These are phyloP conservation scores for Thalpophila matura DNA, from an alignment of 2,888 invertebrate species.

Conservation along the genomic window DNA sequence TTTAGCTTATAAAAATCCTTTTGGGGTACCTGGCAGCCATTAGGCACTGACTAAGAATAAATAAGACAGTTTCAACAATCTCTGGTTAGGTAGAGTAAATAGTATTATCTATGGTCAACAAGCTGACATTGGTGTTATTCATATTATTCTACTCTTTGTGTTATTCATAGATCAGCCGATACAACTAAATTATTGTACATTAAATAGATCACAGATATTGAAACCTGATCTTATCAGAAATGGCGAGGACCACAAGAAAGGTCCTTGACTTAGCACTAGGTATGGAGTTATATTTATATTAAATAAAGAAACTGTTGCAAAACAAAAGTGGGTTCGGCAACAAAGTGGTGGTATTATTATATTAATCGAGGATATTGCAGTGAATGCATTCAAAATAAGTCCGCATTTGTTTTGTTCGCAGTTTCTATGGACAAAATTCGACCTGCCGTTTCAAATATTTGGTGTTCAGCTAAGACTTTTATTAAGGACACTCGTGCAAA, in stretches of 20 bases:
- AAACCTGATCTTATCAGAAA: slow-evolving; percentile 44
- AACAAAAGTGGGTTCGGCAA: slow-evolving; percentile 72
- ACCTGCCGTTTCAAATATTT: slow-evolving; percentile 75
- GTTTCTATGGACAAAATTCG: slow-evolving; percentile 80
- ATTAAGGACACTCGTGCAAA: slow-evolving; percentile 70
- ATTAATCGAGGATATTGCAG: not conserved
- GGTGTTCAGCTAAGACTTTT: slow-evolving; percentile 72
- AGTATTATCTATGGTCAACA: too few relatives aligned
- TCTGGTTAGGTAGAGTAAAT: too few relatives aligned
- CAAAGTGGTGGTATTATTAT: not conserved
- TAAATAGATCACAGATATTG: slow-evolving; percentile 2
- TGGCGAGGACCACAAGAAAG: slow-evolving; percentile 78
- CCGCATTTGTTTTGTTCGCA: slow-evolving; percentile 81
- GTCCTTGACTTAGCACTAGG: slow-evolving; percentile 79
- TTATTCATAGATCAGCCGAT: too few relatives aligned
- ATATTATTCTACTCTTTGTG: too few relatives aligned
- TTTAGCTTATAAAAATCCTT: too few relatives aligned
- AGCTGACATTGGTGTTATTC: too few relatives aligned
- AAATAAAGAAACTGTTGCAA: slow-evolving; percentile 78
- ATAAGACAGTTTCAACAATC: slow-evolving; percentile 9
- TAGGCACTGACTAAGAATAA: too few relatives aligned
- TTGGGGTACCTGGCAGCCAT: too few relatives aligned
- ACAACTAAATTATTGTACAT: slow-evolving; percentile 30
- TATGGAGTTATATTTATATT: slow-evolving; percentile 60
- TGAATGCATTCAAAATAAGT: slow-evolving; percentile 29